Percentiles rank a stretch among this genome's conserved stretches.
Evolutionary conservation across 2,113 vertebrate species (phyloP).

Genomic region (Apodemus speciosus): DNA sequence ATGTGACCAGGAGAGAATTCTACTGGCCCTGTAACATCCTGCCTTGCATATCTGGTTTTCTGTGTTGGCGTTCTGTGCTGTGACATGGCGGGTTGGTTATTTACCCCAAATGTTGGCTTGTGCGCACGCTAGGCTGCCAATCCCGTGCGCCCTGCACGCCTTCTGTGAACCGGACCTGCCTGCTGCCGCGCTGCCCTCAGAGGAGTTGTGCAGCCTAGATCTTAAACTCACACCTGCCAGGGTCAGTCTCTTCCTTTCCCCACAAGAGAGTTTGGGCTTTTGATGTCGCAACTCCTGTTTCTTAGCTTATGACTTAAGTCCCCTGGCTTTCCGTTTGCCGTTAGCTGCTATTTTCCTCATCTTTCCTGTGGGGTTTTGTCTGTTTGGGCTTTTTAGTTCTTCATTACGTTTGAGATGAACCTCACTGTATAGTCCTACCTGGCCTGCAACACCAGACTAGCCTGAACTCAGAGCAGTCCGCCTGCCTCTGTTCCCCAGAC

Average conservation of each 20-base stretch:
- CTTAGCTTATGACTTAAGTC: neutral
- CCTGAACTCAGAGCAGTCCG: neutral
- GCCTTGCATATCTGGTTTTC: neutral
- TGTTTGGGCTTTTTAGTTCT: neutral
- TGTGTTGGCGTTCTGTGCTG: neutral
- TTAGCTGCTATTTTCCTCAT: neutral
- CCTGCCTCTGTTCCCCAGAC: neutral
- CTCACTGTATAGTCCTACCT: neutral
- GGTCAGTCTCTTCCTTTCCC: no score
- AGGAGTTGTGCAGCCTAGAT: neutral
- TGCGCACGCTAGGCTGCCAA: neutral
- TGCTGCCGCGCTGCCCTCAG: neutral
- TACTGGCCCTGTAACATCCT: neutral
- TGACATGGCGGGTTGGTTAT: fast-evolving
- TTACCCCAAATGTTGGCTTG: neutral
- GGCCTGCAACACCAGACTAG: no score
- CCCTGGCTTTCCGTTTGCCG: neutral
- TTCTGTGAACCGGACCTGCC: neutral
- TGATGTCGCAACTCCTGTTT: neutral
- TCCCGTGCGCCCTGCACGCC: neutral
- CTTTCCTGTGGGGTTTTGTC: neutral
- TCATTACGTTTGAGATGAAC: neutral
- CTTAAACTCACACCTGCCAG: fast-evolving
- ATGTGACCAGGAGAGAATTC: neutral
- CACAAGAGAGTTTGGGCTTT: neutral